Base-by-base conservation (phyloP, 2,888 invertebrate species). In the Apodemia hepburni region DNA sequence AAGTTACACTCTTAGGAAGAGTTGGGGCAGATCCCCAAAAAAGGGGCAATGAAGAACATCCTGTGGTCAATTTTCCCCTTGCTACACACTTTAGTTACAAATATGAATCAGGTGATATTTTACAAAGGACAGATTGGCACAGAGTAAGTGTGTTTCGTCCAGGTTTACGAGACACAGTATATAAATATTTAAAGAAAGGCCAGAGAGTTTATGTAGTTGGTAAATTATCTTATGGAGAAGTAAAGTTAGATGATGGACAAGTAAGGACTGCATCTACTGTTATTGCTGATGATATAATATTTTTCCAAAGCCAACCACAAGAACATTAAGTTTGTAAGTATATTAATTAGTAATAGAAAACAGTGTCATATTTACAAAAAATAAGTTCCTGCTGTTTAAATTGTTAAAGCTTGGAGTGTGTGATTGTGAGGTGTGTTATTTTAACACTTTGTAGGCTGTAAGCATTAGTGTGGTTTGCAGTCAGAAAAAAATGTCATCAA, bases 81-180 rank as follows among this genome's bases (percentile, higher is more conserved):
- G 98, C 98, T 4, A 98, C 98, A 29, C 97, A 98, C 77, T 94
- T 94, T 54, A 97, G 96, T 79, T 98, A 97, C 82, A 95, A 95
- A 76, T 95, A 95, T 84, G 95, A 95, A 74, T 89, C 93, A 78
- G 97, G 97, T 6, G 97, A 97, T 71, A 92, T 95, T 76, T 86
- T 95, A 61, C 97, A 98, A 78, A 94, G 96, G 73, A 97, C 98
- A 9, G 98, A 98, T 71, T 98, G 98, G 98, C 98, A 98, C 83
- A 93, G 97, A 73, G 85, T 98, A 60, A 95, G 96, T 72, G 95
- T 98, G 8, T 98, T 98, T 80, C 97, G 95, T 76, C 97, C 97
- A 3, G 93, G 93, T 62, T 92, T 98, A 2, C 92, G 98, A 49
- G 97, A 98, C 35, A 93, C 93, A 0, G 95, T 97, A 0, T 94